Evolutionary conservation across 2,888 invertebrate species (phyloP).

Genomic region (Synanthedon formicaeformis): DNA sequence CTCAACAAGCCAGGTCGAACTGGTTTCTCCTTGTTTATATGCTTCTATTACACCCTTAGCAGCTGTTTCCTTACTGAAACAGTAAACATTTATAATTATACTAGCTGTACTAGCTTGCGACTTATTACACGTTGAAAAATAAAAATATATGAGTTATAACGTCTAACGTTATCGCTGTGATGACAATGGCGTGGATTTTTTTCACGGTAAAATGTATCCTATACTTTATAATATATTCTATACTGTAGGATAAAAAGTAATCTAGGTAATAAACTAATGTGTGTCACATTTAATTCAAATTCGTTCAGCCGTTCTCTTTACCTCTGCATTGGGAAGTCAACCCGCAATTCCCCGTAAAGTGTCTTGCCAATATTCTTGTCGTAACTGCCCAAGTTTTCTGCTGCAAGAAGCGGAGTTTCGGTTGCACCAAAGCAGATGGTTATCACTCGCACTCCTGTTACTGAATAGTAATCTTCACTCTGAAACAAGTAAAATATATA

Average conservation of each 20-base stretch:
- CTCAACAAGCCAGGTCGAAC: conserved; percentile 17
- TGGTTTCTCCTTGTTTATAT: conserved; percentile 15
- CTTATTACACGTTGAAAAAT: too few species aligned
- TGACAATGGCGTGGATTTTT: too few species aligned
- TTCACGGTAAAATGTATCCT: too few species aligned
- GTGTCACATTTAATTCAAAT: not conserved
- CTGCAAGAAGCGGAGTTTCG: conserved; percentile 4
- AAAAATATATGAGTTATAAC: too few species aligned
- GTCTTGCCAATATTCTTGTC: conserved; percentile 6
- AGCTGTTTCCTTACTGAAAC: conserved; percentile 14
- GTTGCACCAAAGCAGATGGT: conserved; percentile 17
- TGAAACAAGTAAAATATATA: conserved; percentile 14
- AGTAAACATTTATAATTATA: not conserved
- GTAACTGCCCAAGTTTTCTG: conserved; percentile 4
- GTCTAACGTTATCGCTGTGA: too few species aligned
- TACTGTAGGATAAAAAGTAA: too few species aligned
- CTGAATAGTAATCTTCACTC: conserved; percentile 16
- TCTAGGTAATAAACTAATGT: too few species aligned
- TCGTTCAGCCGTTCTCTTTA: not conserved
- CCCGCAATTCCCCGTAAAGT: not conserved
- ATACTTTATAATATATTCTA: too few species aligned
- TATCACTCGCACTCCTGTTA: conserved; percentile 17
- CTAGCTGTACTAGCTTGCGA: too few species aligned
- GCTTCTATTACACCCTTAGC: conserved; percentile 15
- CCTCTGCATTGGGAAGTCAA: not conserved